Percentiles rank a stretch among this genome's conserved stretches.
These are phyloP conservation scores for Sicus ferrugineus DNA, from an alignment of 2,888 invertebrate species.

Conservation along the genomic window DNA sequence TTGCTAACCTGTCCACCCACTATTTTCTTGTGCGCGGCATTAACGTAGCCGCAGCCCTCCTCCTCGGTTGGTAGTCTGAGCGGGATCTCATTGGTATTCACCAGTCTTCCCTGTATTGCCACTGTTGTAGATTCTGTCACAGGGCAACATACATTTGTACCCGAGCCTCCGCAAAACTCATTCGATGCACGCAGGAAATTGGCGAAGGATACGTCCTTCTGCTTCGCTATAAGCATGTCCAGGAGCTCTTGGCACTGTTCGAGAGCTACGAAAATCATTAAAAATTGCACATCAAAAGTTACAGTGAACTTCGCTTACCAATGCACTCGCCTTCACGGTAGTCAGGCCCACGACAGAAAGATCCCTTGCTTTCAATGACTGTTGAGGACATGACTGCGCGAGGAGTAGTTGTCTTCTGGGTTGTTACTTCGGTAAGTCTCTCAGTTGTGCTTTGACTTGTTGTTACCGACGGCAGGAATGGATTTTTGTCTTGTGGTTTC, in stretches of 20 bases:
- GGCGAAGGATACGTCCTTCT: conserved; percentile 49
- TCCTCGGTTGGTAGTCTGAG: conserved; percentile 56
- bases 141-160: conserved; percentile 57
- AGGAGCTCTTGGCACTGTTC: conserved; percentile 49
- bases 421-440: conserved; percentile 18
- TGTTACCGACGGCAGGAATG: conserved; percentile 42
- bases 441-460: conserved; percentile 35
- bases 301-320: no score
- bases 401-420: conserved; percentile 35
- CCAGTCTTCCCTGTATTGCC: not conserved
- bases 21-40: conserved; percentile 69
- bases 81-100: conserved; percentile 48
- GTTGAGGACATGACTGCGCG: conserved; percentile 39
- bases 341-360: conserved; percentile 49
- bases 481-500: conserved; percentile 40
- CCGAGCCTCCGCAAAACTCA: conserved; percentile 47
- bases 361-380: conserved; percentile 39
- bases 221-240: conserved; percentile 46
- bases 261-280: conserved; percentile 45
- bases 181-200: conserved; percentile 54
- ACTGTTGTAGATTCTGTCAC: conserved; percentile 28
- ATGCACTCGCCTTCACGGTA: conserved; percentile 49
- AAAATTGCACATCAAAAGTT: not conserved
- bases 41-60: conserved; percentile 72
- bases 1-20: conserved; percentile 77